Evolutionary conservation across 2,113 vertebrate genomes (phyloP).

Genomic region (Galeopterus variegatus): DNA sequence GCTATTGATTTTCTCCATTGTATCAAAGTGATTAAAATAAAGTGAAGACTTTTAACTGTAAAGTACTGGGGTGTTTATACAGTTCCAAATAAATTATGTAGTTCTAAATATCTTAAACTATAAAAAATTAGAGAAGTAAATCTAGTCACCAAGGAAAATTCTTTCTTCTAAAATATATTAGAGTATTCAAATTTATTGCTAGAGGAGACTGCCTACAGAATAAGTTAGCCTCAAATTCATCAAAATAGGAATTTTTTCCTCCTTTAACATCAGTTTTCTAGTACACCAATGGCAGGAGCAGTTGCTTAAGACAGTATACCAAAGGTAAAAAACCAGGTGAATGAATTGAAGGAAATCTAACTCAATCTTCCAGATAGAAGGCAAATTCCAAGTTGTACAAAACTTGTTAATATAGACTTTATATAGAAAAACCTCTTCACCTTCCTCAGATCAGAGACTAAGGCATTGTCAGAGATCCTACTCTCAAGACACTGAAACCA

Average conservation of each 20-base stretch:
- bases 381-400: constrained; percentile 40
- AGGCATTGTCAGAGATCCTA: not conserved
- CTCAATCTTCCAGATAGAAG: not conserved
- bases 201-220: not conserved
- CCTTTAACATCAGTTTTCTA: constrained; percentile 16
- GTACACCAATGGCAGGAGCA: not conserved
- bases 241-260: not conserved
- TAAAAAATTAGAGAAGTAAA: not conserved
- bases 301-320: constrained; percentile 28
- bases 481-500: not conserved
- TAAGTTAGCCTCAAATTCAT: not conserved
- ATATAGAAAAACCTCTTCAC: not conserved
- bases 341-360: constrained; percentile 32
- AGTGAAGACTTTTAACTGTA: constrained; percentile 28
- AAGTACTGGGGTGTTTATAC: not conserved
- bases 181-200: not conserved
- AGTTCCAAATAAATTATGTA: constrained; percentile 16
- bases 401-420: not conserved
- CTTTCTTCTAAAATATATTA: not conserved
- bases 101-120: not conserved
- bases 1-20: not conserved
- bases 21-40: constrained; percentile 35
- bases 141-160: not conserved
- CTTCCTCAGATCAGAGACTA: not conserved
- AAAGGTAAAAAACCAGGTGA: constrained; percentile 28